Base-by-base conservation (phyloP, 2,888 invertebrate species). In the Leptinotarsa rubiginosa region DNA sequence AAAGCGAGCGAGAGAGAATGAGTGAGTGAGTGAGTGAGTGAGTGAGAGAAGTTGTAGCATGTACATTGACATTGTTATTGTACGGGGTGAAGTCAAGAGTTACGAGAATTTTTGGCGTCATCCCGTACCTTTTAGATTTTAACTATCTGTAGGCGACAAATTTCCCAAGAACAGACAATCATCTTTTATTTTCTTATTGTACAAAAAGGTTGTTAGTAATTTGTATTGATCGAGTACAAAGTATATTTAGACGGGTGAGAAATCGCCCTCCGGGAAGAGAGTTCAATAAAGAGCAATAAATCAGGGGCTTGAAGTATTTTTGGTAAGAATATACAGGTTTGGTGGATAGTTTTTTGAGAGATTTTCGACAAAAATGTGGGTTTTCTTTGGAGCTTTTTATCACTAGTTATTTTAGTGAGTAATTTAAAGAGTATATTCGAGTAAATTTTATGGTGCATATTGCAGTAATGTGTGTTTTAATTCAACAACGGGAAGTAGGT, bases 141-240 rank as follows among this genome's bases (percentile, higher is more conserved):
- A 75, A 75, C 69, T 75, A 75, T 70, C 68, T 74, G 73, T 79
- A 78, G 75, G 66, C 54, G 70, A 52, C 77, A 77, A 79, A 76
- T 69, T 76, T 73, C 70, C 74, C 69, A 70, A 74, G 75, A 77
- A 78, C 75, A 78, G 78, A 78, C 79, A 77, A 77, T 77, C 77
- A 74, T 73, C 62, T 69, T 69, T 69, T 69, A 69, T 69, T 69
- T 77, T 76, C 73, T 72, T 70, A 77, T 74, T 75, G 71, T 75
- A 70, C 69, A 75, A 71, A 74, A 56, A 69, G 69, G 54, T 71
- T 65, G 66, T 72, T 68, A 69, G 68, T 71, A 64, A 70, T 74
- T 74, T 74, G 74, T 74, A 74, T 74, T 79, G 73, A 77, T 71
- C 75, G 74, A 79, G 79, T 79, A 79, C 79, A 74, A 74, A 74